Evolutionary conservation across 2,888 invertebrate species (phyloP), one percentile per base, ranked within the genome.

Genomic region (Hemaris fuciformis): DNA sequence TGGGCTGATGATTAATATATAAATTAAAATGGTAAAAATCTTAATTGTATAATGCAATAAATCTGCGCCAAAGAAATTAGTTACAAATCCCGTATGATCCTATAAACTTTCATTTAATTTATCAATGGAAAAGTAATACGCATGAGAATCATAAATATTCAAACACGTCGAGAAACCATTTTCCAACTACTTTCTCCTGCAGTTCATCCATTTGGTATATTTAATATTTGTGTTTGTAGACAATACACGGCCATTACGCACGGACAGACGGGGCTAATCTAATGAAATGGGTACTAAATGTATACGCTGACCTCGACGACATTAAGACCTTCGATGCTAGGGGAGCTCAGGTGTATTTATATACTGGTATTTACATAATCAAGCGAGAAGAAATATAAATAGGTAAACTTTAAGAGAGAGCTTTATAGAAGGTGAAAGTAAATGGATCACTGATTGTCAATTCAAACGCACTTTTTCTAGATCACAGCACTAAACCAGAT

Each of bases 221-320:
- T 53, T 31, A 57, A 62, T 58, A 64, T 53, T 63, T 15, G 56
- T 22, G 27, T 20, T 38, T 10, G 4, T 57, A 43, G 63, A 62
- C 53, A 31, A 53, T 53, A 53, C 23, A n/a, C 18, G 8, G 7
- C 53, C n/a, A 31, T 31, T 53, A 53, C 23, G 15, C 31, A 20
- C 53, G 53, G 4, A 7, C 53, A 31, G 31, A 53, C 53, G 27
- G 31, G 31, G 2, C 31, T 31, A 53, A 53, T 53, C 31, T 31
- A 31, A 53, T 53, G 18, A 53, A 53, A 53, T 15, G 31, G 48
- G 0, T 10, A 15, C 22, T 22, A 5, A 53, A 53, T 31, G 53
- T 53, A 53, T 18, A 18, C 53, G 31, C 7, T 31, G 53, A 53
- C 53, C 53, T 27, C 25, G 31, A 8, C 18, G 31, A 6, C 18